phyloP scores from a whole-genome alignment of 92 coral and sea anemone species.

The Galaxea fascicularis region DNA sequence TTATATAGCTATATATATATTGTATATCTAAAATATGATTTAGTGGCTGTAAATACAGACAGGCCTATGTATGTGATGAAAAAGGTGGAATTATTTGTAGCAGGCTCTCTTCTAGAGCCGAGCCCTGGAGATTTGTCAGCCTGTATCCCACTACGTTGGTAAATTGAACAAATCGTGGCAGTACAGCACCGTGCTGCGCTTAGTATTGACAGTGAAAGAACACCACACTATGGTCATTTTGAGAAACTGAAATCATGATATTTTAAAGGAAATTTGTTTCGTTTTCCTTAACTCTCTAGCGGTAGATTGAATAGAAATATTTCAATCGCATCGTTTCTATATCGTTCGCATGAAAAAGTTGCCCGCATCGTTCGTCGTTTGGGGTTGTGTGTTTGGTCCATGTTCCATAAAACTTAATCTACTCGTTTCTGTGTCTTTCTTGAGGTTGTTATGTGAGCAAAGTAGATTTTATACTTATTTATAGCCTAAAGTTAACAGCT shows the following conservation, averaged over 20 bases:
- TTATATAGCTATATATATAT: slow-evolving; percentile 51
- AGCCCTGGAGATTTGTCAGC: neutral
- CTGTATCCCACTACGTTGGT: neutral
- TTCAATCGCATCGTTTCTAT: slow-evolving; percentile 9
- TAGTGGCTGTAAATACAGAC: slow-evolving; percentile 46
- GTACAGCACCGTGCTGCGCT: neutral
- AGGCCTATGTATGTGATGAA: slow-evolving; percentile 17
- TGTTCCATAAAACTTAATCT: neutral
- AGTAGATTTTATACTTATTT: slow-evolving; percentile 60
- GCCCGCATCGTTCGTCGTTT: slow-evolving; percentile 10
- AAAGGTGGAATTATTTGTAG: neutral
- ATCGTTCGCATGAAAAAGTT: neutral
- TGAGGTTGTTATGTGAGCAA: neutral
- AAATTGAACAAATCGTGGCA: neutral
- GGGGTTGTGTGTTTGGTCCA: neutral
- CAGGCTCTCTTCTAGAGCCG: neutral
- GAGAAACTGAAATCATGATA: neutral
- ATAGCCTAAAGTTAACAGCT: slow-evolving; percentile 36
- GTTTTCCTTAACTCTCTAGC: neutral
- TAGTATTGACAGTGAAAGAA: neutral
- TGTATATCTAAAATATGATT: slow-evolving; percentile 53
- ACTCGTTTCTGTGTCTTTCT: neutral
- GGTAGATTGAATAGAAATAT: neutral
- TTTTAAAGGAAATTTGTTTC: neutral
- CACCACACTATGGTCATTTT: neutral